Evolutionary conservation across 53 echinoderm and acorn worm genomes (phyloP).

Genomic region (Mesocentrotus franciscanus): DNA sequence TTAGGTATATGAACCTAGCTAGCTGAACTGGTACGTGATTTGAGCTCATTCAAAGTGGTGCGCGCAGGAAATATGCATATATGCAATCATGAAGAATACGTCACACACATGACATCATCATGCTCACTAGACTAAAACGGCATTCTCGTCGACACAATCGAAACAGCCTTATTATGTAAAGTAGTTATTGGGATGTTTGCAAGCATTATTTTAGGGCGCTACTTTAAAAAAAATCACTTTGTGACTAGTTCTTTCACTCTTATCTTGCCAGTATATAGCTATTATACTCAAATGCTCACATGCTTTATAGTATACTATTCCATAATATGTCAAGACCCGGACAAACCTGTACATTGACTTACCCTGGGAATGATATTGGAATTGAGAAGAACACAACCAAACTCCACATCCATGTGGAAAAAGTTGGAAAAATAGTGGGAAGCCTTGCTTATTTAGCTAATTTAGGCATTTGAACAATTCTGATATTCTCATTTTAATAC

Average conservation of each 20-base stretch:
- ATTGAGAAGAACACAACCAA: not conserved
- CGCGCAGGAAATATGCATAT: too few species aligned
- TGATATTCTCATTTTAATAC: too few species aligned
- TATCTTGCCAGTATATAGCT: not conserved
- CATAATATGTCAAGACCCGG: not conserved
- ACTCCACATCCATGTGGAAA: not conserved
- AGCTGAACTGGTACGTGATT: too few species aligned
- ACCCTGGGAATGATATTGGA: not conserved
- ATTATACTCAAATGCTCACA: not conserved
- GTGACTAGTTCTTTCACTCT: not conserved
- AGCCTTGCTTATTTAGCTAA: too few species aligned
- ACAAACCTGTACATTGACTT: not conserved
- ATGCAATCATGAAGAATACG: too few species aligned
- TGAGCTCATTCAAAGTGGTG: too few species aligned
- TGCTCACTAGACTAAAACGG: too few species aligned
- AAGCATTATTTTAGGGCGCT: not conserved
- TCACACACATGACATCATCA: too few species aligned
- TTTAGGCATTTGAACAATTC: not conserved
- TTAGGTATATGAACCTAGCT: too few species aligned
- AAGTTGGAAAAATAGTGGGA: not conserved
- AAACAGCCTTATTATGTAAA: too few species aligned
- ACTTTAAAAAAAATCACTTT: not conserved
- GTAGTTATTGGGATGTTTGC: too few species aligned
- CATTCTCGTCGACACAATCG: too few species aligned
- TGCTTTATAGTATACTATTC: not conserved